Evolutionary conservation across 2,797 vertebrate genomes (phyloP).

Genomic region (Cyprinodon diabolis): DNA sequence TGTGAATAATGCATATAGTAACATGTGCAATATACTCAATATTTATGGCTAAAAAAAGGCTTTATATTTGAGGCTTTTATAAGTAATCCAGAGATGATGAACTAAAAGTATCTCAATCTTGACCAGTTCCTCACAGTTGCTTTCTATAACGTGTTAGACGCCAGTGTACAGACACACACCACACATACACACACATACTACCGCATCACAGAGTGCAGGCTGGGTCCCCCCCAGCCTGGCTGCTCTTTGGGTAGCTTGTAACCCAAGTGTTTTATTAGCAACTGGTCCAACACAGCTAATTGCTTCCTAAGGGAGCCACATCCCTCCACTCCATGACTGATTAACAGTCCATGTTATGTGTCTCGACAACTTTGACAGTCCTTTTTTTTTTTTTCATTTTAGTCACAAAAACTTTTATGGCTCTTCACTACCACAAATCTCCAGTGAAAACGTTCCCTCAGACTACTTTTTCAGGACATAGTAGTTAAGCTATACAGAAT

Average conservation of each 20-base stretch:
- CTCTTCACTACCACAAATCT: constrained; percentile 68
- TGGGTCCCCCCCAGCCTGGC: constrained; percentile 55
- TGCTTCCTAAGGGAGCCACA: constrained; percentile 82
- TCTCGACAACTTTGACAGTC: constrained; percentile 73
- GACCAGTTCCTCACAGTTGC: constrained; percentile 46
- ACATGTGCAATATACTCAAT: not conserved
- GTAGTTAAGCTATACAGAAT: constrained; percentile 42
- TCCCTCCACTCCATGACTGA: constrained; percentile 72
- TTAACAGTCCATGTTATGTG: constrained; percentile 74
- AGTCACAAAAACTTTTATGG: constrained; percentile 73
- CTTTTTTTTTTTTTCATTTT: constrained; percentile 53
- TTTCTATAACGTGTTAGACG: constrained; percentile 40
- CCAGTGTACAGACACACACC: constrained; percentile 17
- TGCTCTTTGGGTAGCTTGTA: constrained; percentile 74
- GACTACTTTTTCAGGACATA: constrained; percentile 37
- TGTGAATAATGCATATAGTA: no score
- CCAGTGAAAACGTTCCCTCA: constrained; percentile 53
- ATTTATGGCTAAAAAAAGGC: not conserved
- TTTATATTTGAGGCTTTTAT: not conserved
- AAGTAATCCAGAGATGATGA: constrained; percentile 6
- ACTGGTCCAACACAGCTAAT: constrained; percentile 80
- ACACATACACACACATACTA: constrained; percentile 20
- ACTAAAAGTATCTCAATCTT: constrained; percentile 15
- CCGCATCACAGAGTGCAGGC: constrained; percentile 16
- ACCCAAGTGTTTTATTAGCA: constrained; percentile 81